These are phyloP conservation scores for Monochamus alternatus DNA, from an alignment of 2,888 invertebrate species.

Conservation along the genomic window DNA sequence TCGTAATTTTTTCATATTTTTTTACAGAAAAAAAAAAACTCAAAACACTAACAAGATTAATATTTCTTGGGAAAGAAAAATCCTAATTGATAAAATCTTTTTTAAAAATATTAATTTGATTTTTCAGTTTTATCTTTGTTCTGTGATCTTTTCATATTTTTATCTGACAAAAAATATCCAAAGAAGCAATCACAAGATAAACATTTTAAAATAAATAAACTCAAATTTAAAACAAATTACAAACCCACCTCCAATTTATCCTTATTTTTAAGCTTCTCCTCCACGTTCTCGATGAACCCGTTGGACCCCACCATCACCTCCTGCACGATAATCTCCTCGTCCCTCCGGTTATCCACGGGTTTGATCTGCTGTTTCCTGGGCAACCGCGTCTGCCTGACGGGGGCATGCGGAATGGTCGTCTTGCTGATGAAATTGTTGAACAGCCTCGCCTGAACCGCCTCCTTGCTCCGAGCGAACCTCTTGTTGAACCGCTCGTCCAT, in stretches of 20 bases:
- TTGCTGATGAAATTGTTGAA: conserved; percentile 66
- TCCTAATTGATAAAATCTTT: too few relatives aligned
- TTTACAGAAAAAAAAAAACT: too few relatives aligned
- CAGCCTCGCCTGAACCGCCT: conserved; percentile 62
- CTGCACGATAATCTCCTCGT: conserved; percentile 69
- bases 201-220: too few relatives aligned
- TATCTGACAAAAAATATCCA: too few relatives aligned
- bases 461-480: conserved; percentile 63
- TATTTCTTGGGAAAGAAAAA: too few relatives aligned
- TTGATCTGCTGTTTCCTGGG: conserved; percentile 70
- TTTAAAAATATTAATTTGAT: too few relatives aligned
- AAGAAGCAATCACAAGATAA: too few relatives aligned
- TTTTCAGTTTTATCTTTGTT: too few relatives aligned
- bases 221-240: neutral
- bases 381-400: conserved; percentile 64
- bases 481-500: conserved; percentile 50
- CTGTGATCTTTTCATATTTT: too few relatives aligned
- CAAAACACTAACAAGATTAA: too few relatives aligned
- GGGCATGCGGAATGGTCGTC: conserved; percentile 67
- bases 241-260: conserved; percentile 47
- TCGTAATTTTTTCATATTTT: too few relatives aligned
- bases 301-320: conserved; percentile 67
- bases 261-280: conserved; percentile 47
- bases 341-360: conserved; percentile 64
- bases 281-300: conserved; percentile 62